Percentiles rank a stretch among this genome's conserved stretches.
phyloP scores from a whole-genome alignment of 1,140 invertebrate species.

The Drosophila sturtevanti region DNA sequence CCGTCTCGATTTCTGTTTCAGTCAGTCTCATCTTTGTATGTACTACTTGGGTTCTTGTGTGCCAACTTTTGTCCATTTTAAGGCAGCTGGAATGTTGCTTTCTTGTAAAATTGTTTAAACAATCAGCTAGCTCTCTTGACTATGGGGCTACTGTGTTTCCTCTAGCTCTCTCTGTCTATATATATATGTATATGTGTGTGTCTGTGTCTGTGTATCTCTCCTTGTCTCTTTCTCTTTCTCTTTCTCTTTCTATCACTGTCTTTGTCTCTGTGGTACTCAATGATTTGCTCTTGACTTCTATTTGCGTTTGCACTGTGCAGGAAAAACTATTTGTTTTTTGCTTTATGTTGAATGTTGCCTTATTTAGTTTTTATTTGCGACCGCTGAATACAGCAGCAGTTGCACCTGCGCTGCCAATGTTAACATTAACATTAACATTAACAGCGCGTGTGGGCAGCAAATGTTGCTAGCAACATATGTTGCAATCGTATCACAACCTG shows the following conservation, averaged over 20 bases:
- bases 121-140: constrained; percentile 32
- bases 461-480: constrained; percentile 1
- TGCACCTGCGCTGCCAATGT: constrained; percentile 11
- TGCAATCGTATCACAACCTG: neutral
- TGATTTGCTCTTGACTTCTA: constrained; percentile 19
- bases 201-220: no score
- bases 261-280: constrained; percentile 11
- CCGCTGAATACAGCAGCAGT: neutral
- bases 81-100: constrained; percentile 81
- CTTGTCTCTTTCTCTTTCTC: neutral
- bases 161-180: constrained; percentile 6
- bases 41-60: constrained; percentile 39
- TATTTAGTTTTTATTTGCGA: constrained; percentile 16
- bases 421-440: constrained; percentile 5
- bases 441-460: constrained; percentile 4
- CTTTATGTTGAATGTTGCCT: constrained; percentile 13
- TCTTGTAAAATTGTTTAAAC: constrained; percentile 81
- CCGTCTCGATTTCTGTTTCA: constrained; percentile 23
- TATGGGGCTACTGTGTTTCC: constrained; percentile 29
- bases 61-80: constrained; percentile 80
- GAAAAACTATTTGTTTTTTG: constrained; percentile 18
- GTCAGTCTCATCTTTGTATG: neutral
- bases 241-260: neutral
- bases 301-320: constrained; percentile 13
- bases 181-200: no score